These are phyloP conservation scores for Chlorocebus sabaeus DNA, from an alignment of 2,113 vertebrate species.

Conservation along the genomic window DNA sequence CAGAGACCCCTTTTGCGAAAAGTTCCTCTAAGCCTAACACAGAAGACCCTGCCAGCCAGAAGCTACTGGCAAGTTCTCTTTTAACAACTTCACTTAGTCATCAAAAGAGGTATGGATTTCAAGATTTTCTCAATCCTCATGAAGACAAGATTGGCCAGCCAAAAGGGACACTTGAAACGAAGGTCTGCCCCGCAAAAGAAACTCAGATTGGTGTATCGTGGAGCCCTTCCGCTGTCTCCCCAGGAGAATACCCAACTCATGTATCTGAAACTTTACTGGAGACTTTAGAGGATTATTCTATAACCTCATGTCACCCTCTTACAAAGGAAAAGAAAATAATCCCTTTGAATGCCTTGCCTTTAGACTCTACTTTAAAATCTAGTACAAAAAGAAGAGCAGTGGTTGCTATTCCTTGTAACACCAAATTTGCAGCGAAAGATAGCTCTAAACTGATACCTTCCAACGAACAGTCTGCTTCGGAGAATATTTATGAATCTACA, in stretches of 20 bases:
- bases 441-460: rapidly evolving
- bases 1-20: background rate
- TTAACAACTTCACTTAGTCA: background rate
- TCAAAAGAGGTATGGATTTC: background rate
- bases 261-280: conserved; percentile 38
- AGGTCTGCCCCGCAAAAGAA: background rate
- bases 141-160: background rate
- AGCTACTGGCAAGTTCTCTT: background rate
- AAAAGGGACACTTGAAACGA: background rate
- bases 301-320: rapidly evolving
- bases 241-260: background rate
- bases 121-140: background rate
- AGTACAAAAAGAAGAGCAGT: background rate
- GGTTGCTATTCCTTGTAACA: rapidly evolving
- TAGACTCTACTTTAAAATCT: background rate
- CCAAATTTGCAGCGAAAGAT: background rate
- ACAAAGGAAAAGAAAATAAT: rapidly evolving
- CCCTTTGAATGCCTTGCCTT: background rate
- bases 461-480: background rate
- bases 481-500: background rate
- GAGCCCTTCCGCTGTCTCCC: background rate
- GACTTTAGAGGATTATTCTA: background rate
- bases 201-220: rapidly evolving
- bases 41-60: background rate
- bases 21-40: background rate